These are phyloP conservation scores for Cosmopolites sordidus DNA, from an alignment of 2,888 invertebrate species.

Conservation along the genomic window DNA sequence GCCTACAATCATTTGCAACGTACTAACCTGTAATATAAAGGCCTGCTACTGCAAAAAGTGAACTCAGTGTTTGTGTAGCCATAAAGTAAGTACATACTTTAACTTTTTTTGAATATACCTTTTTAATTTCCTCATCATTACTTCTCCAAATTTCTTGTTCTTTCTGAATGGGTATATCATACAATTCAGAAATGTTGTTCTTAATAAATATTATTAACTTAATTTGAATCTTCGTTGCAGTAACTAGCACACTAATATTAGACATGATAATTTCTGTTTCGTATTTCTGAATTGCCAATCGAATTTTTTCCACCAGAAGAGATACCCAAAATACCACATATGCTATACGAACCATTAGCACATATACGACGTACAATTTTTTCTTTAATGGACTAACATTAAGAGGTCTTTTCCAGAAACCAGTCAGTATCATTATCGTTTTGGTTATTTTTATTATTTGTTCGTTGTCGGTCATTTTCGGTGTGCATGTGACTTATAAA, in stretches of 20 bases:
- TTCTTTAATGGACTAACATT: not conserved
- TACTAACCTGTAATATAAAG: not conserved
- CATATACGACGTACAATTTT: conserved; percentile 1
- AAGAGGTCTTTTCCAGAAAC: conserved; percentile 4
- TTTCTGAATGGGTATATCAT: conserved; percentile 1
- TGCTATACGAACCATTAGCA: not conserved
- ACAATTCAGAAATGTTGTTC: conserved; percentile 4
- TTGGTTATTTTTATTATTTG: conserved; percentile 2
- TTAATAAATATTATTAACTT: conserved; percentile 3
- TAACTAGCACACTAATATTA: conserved; percentile 3
- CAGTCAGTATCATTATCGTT: conserved; percentile 1
- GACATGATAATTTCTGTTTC: not conserved
- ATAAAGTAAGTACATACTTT: not conserved
- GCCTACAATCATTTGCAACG: no score
- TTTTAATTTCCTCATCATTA: conserved; percentile 4
- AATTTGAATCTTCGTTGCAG: not conserved
- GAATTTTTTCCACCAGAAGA: not conserved
- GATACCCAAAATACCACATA: not conserved
- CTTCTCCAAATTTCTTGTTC: conserved; percentile 9
- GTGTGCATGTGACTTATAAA: no score
- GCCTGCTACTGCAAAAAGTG: not conserved
- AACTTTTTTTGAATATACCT: conserved; percentile 2
- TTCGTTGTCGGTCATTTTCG: not conserved
- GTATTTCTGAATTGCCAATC: not conserved
- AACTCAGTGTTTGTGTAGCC: not conserved